phyloP scores from a whole-genome alignment of 2,888 invertebrate genomes.

The Scaptomyza parva region DNA sequence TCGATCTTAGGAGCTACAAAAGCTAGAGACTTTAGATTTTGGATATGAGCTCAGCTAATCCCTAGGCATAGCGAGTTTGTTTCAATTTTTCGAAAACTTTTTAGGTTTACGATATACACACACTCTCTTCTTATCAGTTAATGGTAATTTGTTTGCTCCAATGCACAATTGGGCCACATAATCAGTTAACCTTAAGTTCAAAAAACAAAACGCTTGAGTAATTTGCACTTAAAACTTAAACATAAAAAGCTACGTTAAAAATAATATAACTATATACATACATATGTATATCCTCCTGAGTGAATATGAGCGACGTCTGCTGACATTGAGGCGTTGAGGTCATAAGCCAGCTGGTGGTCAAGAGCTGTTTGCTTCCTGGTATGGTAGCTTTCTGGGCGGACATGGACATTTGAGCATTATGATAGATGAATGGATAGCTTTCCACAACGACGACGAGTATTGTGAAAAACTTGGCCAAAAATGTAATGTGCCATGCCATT shows the following conservation, averaged over 20 bases:
- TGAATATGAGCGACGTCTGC: slow-evolving; percentile 22
- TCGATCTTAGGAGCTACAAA: too few relatives aligned
- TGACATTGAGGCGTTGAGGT: slow-evolving; percentile 38
- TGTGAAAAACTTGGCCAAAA: slow-evolving; percentile 49
- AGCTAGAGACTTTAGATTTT: too few relatives aligned
- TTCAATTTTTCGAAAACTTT: too few relatives aligned
- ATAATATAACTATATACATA: background rate
- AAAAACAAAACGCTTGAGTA: slow-evolving; percentile 47
- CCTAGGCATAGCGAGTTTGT: too few relatives aligned
- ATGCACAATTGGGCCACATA: slow-evolving; percentile 54
- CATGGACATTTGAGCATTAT: slow-evolving; percentile 30
- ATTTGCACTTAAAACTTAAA: slow-evolving; percentile 19
- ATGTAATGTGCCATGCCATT: slow-evolving; percentile 64
- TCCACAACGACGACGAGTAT: slow-evolving; percentile 6
- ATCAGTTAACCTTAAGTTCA: slow-evolving; percentile 42
- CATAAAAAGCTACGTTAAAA: slow-evolving; percentile 21
- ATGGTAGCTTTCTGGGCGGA: slow-evolving; percentile 24
- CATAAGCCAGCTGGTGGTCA: slow-evolving; percentile 30
- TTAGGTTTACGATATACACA: too few relatives aligned
- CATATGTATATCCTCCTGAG: background rate
- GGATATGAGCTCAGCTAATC: background rate
- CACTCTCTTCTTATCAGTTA: slow-evolving; percentile 41
- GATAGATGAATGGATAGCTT: slow-evolving; percentile 52
- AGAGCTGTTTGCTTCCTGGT: slow-evolving; percentile 42
- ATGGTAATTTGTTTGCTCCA: slow-evolving; percentile 39